These are phyloP conservation scores for Danio kyathit DNA, from an alignment of 2,797 vertebrate genomes.

Conservation along the genomic window DNA sequence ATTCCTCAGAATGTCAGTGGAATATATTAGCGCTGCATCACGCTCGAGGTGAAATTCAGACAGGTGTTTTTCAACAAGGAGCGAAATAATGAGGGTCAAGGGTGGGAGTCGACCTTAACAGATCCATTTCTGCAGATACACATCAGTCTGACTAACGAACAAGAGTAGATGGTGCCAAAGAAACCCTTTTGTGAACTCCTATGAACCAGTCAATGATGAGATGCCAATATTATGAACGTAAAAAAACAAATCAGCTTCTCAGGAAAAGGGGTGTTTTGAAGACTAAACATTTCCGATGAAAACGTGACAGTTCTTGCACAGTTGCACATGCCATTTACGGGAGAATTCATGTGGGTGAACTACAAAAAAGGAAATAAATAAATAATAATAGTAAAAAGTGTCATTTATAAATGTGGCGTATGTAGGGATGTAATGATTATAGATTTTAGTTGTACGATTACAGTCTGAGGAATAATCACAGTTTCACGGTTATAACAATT, in stretches of 20 bases:
- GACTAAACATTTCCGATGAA: not conserved
- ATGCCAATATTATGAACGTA: not conserved
- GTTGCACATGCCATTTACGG: not conserved
- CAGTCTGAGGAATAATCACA: no score
- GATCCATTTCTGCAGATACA: constrained; percentile 28
- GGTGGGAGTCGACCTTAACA: not conserved
- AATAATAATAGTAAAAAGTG: no score
- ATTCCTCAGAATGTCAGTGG: constrained; percentile 69
- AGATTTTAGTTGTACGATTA: no score
- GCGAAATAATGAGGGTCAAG: constrained; percentile 18
- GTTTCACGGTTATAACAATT: no score
- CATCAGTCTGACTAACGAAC: constrained; percentile 18
- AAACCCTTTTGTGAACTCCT: not conserved
- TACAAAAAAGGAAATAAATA: no score
- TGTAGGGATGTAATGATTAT: no score
- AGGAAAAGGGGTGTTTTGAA: not conserved
- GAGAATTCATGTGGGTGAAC: not conserved
- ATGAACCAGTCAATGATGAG: not conserved
- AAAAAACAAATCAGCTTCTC: constrained; percentile 5
- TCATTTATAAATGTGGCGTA: no score
- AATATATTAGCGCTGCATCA: constrained; percentile 68
- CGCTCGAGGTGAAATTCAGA: constrained; percentile 39
- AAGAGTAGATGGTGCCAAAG: not conserved
- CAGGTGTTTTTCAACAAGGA: constrained; percentile 52
- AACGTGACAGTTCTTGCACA: not conserved